Evolutionary conservation across 2,888 invertebrate species (phyloP), one percentile per base, ranked within the genome.

Genomic region (Amiota minor): DNA sequence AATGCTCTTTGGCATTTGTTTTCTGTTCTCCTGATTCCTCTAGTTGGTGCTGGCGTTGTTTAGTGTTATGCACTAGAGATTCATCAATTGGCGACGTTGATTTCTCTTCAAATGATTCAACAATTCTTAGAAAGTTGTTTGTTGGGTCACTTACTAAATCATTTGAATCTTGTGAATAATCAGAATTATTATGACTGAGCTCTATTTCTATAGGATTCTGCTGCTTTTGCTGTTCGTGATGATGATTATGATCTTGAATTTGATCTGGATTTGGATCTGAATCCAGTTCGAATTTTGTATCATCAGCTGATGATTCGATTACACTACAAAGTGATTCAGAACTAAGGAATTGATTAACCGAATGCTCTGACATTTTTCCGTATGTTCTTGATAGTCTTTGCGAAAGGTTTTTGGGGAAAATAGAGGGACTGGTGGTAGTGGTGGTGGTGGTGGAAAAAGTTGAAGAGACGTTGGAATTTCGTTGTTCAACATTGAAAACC

Each of bases 291-390:
- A 35, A 35, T 35, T 35, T 35, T 35, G 35, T 71, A 74, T 72
- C 73, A 70, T 77, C 72, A 72, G 68, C 71, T 74, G 3, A 77
- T 79, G 69, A 59, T 75, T 80, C 85, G 75, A 74, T 84, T 77
- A 83, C 73, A 56, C 76, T 78, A 76, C 78, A 80, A 78, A 79
- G 80, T 78, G 81, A 75, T 78, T 80, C 78, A 56, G 77, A 76
- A 75, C 77, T 83, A 71, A 77, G 78, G 73, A 79, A 80, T 77
- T 79, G 79, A 74, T 76, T 76, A 72, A 82, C 79, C 75, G 81
- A 75, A 71, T 86, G 84, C 35, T 35, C 35, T 80, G 87, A 87
- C 87, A 87, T 87, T 76, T 79, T 84, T 80, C 50, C 70, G 65
- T 20, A 23, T 35, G 35, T 35, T 35, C 35, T 35, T 53, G 72